Percentiles rank a stretch among this genome's conserved stretches.
Evolutionary conservation across 2,888 invertebrate genomes (phyloP).

Genomic region (Atrina japonica): DNA sequence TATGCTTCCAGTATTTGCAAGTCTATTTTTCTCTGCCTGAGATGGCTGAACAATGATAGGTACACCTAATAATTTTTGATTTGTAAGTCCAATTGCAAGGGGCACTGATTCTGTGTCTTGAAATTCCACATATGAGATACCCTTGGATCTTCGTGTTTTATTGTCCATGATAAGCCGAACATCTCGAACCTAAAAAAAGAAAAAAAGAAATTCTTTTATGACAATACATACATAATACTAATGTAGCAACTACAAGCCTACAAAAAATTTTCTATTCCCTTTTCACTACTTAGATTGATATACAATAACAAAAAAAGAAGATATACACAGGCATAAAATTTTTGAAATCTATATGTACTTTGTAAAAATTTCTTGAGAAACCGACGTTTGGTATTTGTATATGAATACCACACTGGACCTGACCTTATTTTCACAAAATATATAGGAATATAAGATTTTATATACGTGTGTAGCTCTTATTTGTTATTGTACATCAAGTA

Average conservation of each 20-base stretch:
- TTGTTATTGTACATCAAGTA: too few relatives aligned
- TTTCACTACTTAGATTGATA: too few relatives aligned
- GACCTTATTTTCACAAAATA: too few relatives aligned
- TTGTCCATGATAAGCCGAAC: slow-evolving; percentile 99
- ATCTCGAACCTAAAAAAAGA: slow-evolving; percentile 86
- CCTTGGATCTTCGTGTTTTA: slow-evolving; percentile 98
- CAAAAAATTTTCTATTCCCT: not conserved
- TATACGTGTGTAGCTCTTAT: too few relatives aligned
- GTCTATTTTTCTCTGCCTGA: slow-evolving; percentile 89
- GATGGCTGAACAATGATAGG: slow-evolving; percentile 99
- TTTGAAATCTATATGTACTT: too few relatives aligned
- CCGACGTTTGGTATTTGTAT: too few relatives aligned
- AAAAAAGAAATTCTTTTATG: slow-evolving; percentile 3
- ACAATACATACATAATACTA: not conserved
- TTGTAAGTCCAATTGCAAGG: slow-evolving; percentile 95
- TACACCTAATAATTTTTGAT: slow-evolving; percentile 96
- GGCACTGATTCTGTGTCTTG: slow-evolving; percentile 98
- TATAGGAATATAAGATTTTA: too few relatives aligned
- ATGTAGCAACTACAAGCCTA: not conserved
- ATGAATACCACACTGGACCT: too few relatives aligned
- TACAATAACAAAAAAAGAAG: too few relatives aligned
- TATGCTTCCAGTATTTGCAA: slow-evolving; percentile 75
- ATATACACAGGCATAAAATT: too few relatives aligned
- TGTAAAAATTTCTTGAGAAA: too few relatives aligned
- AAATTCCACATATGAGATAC: slow-evolving; percentile 99